Percentiles rank a stretch among this genome's conserved stretches.
These are phyloP conservation scores for Melipona quadrifasciata DNA, from an alignment of 1,140 invertebrate genomes.

Conservation along the genomic window DNA sequence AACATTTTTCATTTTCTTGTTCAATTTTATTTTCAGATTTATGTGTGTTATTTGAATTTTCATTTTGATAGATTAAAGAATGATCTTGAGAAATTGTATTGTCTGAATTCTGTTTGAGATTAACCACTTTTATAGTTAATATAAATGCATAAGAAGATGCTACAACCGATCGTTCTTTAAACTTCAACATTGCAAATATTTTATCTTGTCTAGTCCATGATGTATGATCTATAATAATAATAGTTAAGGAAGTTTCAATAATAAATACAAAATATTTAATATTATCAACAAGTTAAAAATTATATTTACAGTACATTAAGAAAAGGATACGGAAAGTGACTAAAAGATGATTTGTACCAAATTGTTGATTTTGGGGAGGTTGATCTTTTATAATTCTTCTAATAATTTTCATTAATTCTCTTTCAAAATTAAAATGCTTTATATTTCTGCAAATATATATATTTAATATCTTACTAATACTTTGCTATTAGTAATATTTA, in stretches of 20 bases:
- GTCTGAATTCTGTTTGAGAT: neutral
- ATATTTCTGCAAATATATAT: conserved; percentile 59
- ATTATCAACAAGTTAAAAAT: neutral
- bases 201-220: conserved; percentile 78
- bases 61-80: too few relatives aligned
- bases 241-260: conserved; percentile 58
- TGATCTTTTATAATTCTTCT: conserved; percentile 77
- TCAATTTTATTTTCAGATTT: neutral
- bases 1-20: neutral
- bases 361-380: conserved; percentile 77
- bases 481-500: conserved; percentile 43
- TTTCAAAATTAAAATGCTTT: conserved; percentile 71
- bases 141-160: conserved; percentile 75
- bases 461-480: neutral
- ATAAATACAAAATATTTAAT: neutral
- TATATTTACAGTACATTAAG: conserved; percentile 6
- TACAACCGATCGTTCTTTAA: conserved; percentile 68
- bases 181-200: conserved; percentile 78
- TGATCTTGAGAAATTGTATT: neutral
- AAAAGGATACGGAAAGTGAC: conserved; percentile 79
- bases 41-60: neutral
- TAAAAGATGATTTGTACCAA: conserved; percentile 76
- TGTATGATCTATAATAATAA: conserved; percentile 48
- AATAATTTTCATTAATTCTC: conserved; percentile 79
- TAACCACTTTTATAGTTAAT: conserved; percentile 70